Conservation (phyloP, 2,888 invertebrate genomes). For the Amphipyra tragopoginis region DNA sequence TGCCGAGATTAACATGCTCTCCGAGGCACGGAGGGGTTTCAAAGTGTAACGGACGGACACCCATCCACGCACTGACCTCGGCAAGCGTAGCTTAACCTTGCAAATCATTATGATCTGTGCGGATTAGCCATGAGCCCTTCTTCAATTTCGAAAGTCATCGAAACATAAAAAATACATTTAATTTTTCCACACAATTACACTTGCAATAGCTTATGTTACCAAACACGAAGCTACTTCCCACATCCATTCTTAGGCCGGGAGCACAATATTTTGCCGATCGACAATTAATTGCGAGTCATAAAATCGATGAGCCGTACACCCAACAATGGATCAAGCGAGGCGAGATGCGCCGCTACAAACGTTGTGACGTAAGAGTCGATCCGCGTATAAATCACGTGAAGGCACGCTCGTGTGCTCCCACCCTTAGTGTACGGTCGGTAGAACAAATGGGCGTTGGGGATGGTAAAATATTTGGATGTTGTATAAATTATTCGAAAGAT, state of each 20-base stretch:
- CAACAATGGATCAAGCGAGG: conserved; percentile 71
- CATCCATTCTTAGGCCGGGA: conserved; percentile 63
- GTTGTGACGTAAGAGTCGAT: conserved; percentile 76
- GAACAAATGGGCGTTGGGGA: conserved; percentile 53
- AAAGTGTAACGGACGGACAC: too few species aligned
- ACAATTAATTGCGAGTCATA: conserved; percentile 82
- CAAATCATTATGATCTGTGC: too few species aligned
- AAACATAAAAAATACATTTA: conserved; percentile 1
- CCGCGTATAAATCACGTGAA: conserved; percentile 78
- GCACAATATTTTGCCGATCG: conserved; percentile 78
- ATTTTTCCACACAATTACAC: conserved; percentile 32
- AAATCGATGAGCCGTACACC: conserved; percentile 77
- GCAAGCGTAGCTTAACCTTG: too few species aligned
- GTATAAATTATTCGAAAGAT: conserved; percentile 17
- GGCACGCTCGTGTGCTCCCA: conserved; percentile 78
- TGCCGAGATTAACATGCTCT: too few species aligned
- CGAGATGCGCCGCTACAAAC: conserved; percentile 73
- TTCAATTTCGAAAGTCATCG: too few species aligned
- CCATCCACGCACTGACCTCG: too few species aligned
- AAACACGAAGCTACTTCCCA: conserved; percentile 40
- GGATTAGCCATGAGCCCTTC: too few species aligned
- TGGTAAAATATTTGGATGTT: conserved; percentile 29
- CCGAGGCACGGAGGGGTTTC: too few species aligned
- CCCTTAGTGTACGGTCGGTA: conserved; percentile 64
- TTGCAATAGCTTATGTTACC: conserved; percentile 32